These are phyloP conservation scores for Python bivittatus DNA, from an alignment of 2,113 vertebrate genomes.

Conservation along the genomic window DNA sequence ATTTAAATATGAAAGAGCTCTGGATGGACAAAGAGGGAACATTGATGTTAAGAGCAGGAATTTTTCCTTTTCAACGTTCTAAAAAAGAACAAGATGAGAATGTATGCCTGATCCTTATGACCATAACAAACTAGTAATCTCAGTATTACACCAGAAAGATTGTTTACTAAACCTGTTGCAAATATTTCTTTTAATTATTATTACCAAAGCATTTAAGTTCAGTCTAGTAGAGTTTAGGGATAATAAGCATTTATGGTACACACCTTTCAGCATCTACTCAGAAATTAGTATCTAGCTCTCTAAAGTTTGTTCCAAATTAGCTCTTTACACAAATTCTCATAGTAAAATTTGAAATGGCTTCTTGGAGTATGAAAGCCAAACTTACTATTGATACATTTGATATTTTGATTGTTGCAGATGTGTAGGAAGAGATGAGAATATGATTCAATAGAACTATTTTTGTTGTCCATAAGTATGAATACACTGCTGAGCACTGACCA, in stretches of 20 bases:
- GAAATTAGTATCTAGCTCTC: background rate
- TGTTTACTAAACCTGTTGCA: background rate
- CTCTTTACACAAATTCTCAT: background rate
- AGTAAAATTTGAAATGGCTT: background rate
- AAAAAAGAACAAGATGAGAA: background rate
- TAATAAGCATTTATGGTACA: background rate
- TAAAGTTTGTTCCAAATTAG: background rate
- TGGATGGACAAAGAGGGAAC: background rate
- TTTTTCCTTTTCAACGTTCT: background rate
- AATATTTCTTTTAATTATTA: background rate
- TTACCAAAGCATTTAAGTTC: background rate
- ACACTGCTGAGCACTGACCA: background rate
- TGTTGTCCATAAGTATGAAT: background rate
- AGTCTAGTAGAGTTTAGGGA: background rate
- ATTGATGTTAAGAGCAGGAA: background rate
- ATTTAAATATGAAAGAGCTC: background rate
- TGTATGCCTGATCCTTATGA: background rate
- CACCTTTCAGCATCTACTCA: background rate
- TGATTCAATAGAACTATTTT: background rate
- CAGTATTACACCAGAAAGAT: background rate
- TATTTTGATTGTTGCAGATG: background rate
- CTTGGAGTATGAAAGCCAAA: background rate
- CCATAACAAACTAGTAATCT: background rate
- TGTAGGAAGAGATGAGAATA: background rate
- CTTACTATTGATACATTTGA: background rate